phyloP scores from a whole-genome alignment of 2,113 vertebrate genomes.

The Aythya baeri region DNA sequence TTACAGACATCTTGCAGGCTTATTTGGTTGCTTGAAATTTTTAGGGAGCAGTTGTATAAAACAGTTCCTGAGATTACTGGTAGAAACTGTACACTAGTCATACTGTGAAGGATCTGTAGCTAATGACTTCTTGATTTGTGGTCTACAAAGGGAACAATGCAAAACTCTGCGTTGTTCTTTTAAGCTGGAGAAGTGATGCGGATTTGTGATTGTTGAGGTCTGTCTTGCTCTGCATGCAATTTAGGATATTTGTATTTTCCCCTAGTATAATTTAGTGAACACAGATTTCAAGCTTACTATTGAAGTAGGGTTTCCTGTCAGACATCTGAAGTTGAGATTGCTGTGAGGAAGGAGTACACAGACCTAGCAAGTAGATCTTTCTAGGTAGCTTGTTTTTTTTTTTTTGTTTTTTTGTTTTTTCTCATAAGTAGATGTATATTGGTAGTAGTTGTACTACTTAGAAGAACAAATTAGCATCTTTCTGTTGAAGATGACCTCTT shows the following conservation, averaged over 20 bases:
- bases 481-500: background rate
- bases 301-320: background rate
- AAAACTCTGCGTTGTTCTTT: background rate
- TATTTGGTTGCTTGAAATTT: background rate
- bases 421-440: rapidly evolving
- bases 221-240: background rate
- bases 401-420: background rate
- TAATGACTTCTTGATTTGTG: background rate
- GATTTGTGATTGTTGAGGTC: background rate
- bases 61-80: background rate
- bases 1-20: background rate
- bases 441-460: background rate
- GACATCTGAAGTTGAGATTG: background rate
- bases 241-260: background rate
- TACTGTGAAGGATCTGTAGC: background rate
- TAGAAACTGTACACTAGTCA: too few relatives aligned
- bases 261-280: background rate
- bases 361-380: background rate
- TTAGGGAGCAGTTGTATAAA: background rate
- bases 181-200: constrained; percentile 46
- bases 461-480: background rate
- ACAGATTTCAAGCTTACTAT: background rate
- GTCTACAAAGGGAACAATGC: background rate
- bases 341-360: background rate
- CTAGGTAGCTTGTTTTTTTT: background rate